A percentile compares a stretch with the other conserved stretches of the same genome.
phyloP scores from a whole-genome alignment of 1,140 invertebrate species.

The Diuraphis noxia region DNA sequence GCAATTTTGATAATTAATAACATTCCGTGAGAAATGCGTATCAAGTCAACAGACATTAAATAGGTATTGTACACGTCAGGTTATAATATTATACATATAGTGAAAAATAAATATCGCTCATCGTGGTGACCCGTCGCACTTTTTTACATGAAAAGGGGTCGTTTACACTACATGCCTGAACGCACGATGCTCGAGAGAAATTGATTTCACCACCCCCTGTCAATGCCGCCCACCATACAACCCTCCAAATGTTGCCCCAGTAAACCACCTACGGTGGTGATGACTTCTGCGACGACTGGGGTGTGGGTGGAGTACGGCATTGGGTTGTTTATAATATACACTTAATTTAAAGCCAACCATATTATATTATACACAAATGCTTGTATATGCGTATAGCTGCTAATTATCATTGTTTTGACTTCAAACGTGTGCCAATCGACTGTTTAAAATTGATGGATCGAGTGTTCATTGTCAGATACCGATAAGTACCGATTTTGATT shows the following conservation, averaged over 20 bases:
- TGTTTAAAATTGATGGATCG: not conserved
- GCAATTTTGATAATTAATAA: not conserved
- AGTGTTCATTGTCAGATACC: not conserved
- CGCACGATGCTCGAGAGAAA: slow-evolving; percentile 2
- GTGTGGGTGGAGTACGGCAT: not conserved
- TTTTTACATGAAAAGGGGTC: slow-evolving; percentile 17
- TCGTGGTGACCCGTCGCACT: not conserved
- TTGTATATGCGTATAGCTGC: not conserved
- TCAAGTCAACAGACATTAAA: not conserved
- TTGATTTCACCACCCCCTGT: not conserved
- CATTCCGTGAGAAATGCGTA: not conserved
- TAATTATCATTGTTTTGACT: not conserved
- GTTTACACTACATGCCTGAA: not conserved
- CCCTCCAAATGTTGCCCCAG: not conserved
- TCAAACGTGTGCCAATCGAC: not conserved
- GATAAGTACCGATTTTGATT: not conserved
- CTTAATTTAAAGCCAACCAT: not conserved
- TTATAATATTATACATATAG: not conserved
- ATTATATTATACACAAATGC: too few relatives aligned
- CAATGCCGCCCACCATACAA: not conserved
- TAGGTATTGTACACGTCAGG: not conserved
- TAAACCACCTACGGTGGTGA: not conserved
- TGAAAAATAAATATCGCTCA: not conserved
- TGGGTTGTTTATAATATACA: not conserved
- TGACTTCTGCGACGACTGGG: not conserved